Evolutionary conservation across 2,888 invertebrate species (phyloP).

Genomic region (Phrixothrix hirtus): DNA sequence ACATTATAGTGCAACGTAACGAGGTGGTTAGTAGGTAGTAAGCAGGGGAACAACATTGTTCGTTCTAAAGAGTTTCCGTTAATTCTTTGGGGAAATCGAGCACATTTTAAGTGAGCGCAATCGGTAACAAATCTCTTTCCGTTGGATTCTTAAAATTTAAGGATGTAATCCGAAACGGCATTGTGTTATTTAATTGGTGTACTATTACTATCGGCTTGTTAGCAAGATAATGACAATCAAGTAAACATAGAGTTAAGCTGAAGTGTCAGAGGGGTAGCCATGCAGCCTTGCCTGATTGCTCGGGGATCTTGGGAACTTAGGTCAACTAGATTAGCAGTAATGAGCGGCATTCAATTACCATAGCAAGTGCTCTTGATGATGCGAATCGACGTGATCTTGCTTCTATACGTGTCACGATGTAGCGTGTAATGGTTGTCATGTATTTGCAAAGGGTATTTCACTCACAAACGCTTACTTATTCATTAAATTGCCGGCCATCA

Average conservation of each 20-base stretch:
- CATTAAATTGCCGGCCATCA: slow-evolving; percentile 20
- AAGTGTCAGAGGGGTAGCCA: slow-evolving; percentile 33
- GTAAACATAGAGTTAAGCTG: slow-evolving; percentile 28
- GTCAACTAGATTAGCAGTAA: slow-evolving; percentile 42
- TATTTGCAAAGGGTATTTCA: slow-evolving; percentile 26
- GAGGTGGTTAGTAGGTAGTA: background rate
- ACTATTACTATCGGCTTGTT: slow-evolving; percentile 25
- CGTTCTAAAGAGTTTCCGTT: too few species aligned
- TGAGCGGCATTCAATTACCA: slow-evolving; percentile 43
- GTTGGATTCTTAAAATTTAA: background rate
- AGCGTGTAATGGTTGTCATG: slow-evolving; percentile 32
- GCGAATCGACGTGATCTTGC: slow-evolving; percentile 36
- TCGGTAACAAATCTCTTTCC: too few species aligned
- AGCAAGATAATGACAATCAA: slow-evolving; percentile 30
- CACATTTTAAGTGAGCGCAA: too few species aligned
- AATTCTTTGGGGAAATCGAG: too few species aligned
- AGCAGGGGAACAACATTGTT: too few species aligned
- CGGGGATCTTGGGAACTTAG: slow-evolving; percentile 39
- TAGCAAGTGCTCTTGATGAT: slow-evolving; percentile 38
- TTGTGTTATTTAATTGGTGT: slow-evolving; percentile 21
- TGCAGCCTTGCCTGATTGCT: slow-evolving; percentile 39
- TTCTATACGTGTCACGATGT: slow-evolving; percentile 28
- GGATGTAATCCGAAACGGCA: slow-evolving; percentile 1
- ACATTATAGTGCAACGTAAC: slow-evolving; percentile 5
- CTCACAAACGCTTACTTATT: slow-evolving; percentile 21